phyloP scores from a whole-genome alignment of 1,140 invertebrate genomes.

The Aradophagus sp. region DNA sequence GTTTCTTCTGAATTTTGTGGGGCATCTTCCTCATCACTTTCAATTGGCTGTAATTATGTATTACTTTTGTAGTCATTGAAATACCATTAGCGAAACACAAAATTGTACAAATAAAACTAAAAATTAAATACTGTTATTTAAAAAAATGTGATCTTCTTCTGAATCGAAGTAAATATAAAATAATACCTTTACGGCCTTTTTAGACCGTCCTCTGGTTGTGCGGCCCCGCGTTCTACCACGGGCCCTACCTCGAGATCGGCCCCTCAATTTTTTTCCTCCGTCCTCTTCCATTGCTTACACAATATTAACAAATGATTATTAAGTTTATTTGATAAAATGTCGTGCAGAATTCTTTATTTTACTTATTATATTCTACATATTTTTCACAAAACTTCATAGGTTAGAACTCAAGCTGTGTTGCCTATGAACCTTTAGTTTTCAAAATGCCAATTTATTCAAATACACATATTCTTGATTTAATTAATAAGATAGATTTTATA shows the following conservation, averaged over 20 bases:
- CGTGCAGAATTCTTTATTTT: too few relatives aligned
- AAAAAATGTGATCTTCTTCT: too few relatives aligned
- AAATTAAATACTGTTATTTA: too few relatives aligned
- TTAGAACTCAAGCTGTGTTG: slow-evolving; percentile 12
- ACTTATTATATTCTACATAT: slow-evolving; percentile 30
- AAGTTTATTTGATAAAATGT: slow-evolving; percentile 4
- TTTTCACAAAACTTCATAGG: slow-evolving; percentile 13
- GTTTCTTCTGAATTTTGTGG: slow-evolving; percentile 76
- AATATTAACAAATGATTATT: slow-evolving; percentile 20
- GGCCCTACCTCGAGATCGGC: slow-evolving; percentile 77
- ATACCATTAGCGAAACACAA: too few relatives aligned
- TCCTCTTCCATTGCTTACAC: slow-evolving; percentile 68
- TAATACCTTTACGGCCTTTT: slow-evolving; percentile 81
- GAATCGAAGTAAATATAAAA: too few relatives aligned
- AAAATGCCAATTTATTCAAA: slow-evolving; percentile 6
- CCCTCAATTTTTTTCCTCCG: slow-evolving; percentile 71
- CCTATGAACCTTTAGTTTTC: too few relatives aligned
- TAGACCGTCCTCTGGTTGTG: slow-evolving; percentile 79
- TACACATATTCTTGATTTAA: background rate
- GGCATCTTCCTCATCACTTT: slow-evolving; percentile 82
- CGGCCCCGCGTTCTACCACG: slow-evolving; percentile 82
- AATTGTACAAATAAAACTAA: too few relatives aligned
- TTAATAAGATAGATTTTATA: too few relatives aligned
- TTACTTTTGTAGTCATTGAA: too few relatives aligned
- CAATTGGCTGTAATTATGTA: slow-evolving; percentile 75